Base-by-base conservation (phyloP, 2,113 vertebrate species). In the Lophotis ruficrista region DNA sequence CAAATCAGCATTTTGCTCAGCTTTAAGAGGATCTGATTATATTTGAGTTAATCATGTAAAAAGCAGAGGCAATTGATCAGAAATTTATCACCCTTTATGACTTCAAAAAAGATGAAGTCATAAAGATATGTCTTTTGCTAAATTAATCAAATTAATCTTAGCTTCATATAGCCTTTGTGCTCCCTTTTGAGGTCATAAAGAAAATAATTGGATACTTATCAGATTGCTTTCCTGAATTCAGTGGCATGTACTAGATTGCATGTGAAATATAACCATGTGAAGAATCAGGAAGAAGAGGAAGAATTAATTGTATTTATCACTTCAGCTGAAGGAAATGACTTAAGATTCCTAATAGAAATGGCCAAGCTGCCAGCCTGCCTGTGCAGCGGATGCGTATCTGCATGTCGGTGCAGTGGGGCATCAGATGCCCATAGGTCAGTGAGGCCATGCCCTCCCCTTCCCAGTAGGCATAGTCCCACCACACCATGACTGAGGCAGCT, bases 401-500 rank as follows among this genome's bases (percentile, higher is more conserved):
- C 3, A 3, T 18, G 33, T 7, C 1, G 4, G 28, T 23, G 14
- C 21, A 37, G 48, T 1, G 1, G 48, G 16, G 2, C 24, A 35
- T 10, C 0, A 2, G 50, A 25, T 81, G n/a, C 16, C 51, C 12
- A 7, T 12, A 31, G 60, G 13, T 7, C 0, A 1, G 27, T 4
- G 2, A 17, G 58, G 27, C 51, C 8, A 1, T 79, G 51, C 9
- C 9, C 33, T 72, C 7, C 24, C 24, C 13, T 53, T 65, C 33
- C 21, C 3, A 2, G 24, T 3, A 19, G 24, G 19, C 23, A 5
- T 12, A 62, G 31, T 62, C 12, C 7, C 27, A 71, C 14, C 1
- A 0, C 1, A 1, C 27, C 0, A 0, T 35, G 35, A 16, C 45
- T 47, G 33, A 43, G 16, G 43, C 6, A 43, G 14, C 35, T 65